Conservation (phyloP, 2,113 vertebrate species). For the Numenius arquata region DNA sequence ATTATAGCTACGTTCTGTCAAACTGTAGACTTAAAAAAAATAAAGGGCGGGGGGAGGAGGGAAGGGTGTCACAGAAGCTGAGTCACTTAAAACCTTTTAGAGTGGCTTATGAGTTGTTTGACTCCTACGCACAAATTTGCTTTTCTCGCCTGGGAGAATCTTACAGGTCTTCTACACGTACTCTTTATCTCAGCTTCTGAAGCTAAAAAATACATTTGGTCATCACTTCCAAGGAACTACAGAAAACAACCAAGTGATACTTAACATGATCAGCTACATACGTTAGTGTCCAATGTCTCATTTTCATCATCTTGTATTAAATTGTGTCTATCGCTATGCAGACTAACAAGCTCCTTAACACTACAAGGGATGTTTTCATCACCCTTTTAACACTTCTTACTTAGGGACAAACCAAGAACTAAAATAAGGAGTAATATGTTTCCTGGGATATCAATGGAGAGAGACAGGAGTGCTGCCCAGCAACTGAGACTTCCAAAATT, state of each 20-base stretch:
- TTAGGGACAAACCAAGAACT: not conserved
- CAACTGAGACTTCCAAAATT: not conserved
- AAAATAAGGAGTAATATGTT: not conserved
- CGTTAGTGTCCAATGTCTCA: not conserved
- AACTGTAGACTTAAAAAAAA: not conserved
- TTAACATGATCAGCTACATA: not conserved
- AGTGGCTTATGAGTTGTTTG: not conserved
- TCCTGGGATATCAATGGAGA: not conserved
- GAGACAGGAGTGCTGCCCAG: not conserved
- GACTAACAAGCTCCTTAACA: not conserved
- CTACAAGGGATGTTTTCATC: not conserved
- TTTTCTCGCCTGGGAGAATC: not conserved
- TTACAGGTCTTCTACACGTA: not conserved
- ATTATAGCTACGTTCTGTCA: not conserved
- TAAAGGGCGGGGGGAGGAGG: not conserved
- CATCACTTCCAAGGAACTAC: not conserved
- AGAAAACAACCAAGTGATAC: not conserved
- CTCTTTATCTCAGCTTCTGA: not conserved
- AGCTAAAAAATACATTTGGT: not conserved
- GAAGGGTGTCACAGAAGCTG: not conserved
- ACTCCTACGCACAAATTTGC: not conserved
- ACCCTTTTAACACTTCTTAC: not conserved
- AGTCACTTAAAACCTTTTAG: not conserved
- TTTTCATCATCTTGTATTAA: not conserved
- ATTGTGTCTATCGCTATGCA: not conserved